Conservation (phyloP, 2,113 vertebrate species). For the Oncorhynchus kisutch region DNA sequence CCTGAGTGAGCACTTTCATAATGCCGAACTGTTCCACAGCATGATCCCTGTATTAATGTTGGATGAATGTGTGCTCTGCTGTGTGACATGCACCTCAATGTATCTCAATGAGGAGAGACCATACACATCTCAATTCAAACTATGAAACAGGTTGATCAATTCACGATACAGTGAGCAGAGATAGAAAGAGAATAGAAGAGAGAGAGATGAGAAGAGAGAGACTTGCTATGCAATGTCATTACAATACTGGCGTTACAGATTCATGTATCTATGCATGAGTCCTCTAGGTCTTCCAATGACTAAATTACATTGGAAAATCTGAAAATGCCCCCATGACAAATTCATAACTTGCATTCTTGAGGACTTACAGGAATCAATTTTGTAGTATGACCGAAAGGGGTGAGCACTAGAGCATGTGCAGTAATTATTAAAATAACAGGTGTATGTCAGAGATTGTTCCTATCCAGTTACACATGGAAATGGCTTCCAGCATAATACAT, state of each 20-base stretch:
- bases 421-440: constrained; percentile 17
- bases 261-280: constrained; percentile 29
- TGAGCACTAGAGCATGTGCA: not conserved
- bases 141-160: too few species aligned
- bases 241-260: not conserved
- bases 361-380: constrained; percentile 5
- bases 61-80: constrained; percentile 31
- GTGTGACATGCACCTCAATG: not conserved
- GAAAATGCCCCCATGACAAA: not conserved
- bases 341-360: constrained; percentile 10
- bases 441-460: constrained; percentile 15
- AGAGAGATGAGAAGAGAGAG: not conserved
- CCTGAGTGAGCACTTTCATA: constrained; percentile 56
- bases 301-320: constrained; percentile 33
- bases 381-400: not conserved
- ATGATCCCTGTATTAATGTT: constrained; percentile 29
- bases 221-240: constrained; percentile 8
- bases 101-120: not conserved
- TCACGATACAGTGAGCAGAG: not conserved
- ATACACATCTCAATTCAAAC: too few species aligned
- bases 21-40: constrained; percentile 26
- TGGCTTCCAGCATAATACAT: not conserved
- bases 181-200: not conserved
- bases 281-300: not conserved
- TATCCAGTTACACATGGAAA: not conserved